A percentile compares a stretch with the other conserved stretches of the same genome.
Conservation (phyloP, 2,888 invertebrate species). For the Achlya flavicornis region DNA sequence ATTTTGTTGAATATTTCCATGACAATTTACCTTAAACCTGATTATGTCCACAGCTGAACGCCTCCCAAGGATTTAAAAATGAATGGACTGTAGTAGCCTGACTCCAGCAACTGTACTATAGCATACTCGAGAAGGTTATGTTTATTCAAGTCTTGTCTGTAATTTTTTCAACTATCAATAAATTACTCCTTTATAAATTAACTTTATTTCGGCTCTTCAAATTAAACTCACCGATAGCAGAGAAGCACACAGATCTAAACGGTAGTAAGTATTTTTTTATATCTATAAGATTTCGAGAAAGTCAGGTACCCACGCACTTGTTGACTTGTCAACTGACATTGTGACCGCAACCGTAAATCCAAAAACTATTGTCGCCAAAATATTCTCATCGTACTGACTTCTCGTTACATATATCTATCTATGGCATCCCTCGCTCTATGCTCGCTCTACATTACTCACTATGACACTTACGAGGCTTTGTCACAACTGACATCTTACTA, state of each 20-base stretch:
- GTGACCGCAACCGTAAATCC: conserved; percentile 44
- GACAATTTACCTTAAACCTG: too few species aligned
- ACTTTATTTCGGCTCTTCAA: too few species aligned
- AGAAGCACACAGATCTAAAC: neutral
- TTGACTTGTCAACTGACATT: conserved; percentile 32
- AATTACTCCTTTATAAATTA: too few species aligned
- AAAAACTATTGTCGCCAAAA: conserved; percentile 40
- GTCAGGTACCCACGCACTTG: conserved; percentile 26
- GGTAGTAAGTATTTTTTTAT: neutral
- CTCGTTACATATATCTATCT: conserved; percentile 38
- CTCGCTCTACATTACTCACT: conserved; percentile 39
- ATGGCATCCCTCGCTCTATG: conserved; percentile 32
- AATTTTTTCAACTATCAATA: too few species aligned
- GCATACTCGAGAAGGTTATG: too few species aligned
- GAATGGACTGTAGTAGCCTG: too few species aligned
- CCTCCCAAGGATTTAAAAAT: too few species aligned
- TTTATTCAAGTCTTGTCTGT: too few species aligned
- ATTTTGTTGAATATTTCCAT: too few species aligned
- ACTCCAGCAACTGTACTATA: too few species aligned
- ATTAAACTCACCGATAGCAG: neutral
- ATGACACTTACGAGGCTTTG: conserved; percentile 51
- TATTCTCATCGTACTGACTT: conserved; percentile 42
- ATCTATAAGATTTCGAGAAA: neutral
- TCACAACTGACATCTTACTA: conserved; percentile 68
- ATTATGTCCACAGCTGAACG: too few species aligned